These are phyloP conservation scores for Automeris io DNA, from an alignment of 2,888 invertebrate genomes.

Conservation along the genomic window DNA sequence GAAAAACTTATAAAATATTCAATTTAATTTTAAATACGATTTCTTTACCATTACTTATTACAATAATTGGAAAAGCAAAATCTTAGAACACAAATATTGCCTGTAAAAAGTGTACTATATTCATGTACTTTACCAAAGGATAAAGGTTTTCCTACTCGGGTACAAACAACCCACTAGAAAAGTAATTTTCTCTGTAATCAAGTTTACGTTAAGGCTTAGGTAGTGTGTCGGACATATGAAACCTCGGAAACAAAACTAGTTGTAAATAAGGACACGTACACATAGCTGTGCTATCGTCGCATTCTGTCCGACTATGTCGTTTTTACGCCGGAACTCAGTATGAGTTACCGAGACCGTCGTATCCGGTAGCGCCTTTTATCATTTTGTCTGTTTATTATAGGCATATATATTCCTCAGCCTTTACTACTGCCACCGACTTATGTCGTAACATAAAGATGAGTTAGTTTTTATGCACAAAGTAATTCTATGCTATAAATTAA, in stretches of 20 bases:
- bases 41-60: too few relatives aligned
- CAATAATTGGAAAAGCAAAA: too few relatives aligned
- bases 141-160: not conserved
- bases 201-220: conserved; percentile 16
- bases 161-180: conserved; percentile 1
- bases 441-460: too few relatives aligned
- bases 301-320: conserved; percentile 48
- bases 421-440: too few relatives aligned
- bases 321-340: conserved; percentile 65
- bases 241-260: conserved; percentile 35
- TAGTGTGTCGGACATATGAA: conserved; percentile 20
- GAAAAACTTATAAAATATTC: not conserved
- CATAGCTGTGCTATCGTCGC: conserved; percentile 43
- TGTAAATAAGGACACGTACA: conserved; percentile 46
- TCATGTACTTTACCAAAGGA: too few relatives aligned
- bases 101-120: too few relatives aligned
- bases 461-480: too few relatives aligned
- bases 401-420: conserved; percentile 13
- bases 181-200: conserved; percentile 11
- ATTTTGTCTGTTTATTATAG: conserved; percentile 26
- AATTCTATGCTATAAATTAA: too few relatives aligned
- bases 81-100: too few relatives aligned
- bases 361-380: conserved; percentile 47
- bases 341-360: conserved; percentile 56
- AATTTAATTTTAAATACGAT: not conserved